Evolutionary conservation across 2,113 vertebrate genomes (phyloP), one percentile per base, ranked within the genome.

Genomic region (Crypturellus undulatus): DNA sequence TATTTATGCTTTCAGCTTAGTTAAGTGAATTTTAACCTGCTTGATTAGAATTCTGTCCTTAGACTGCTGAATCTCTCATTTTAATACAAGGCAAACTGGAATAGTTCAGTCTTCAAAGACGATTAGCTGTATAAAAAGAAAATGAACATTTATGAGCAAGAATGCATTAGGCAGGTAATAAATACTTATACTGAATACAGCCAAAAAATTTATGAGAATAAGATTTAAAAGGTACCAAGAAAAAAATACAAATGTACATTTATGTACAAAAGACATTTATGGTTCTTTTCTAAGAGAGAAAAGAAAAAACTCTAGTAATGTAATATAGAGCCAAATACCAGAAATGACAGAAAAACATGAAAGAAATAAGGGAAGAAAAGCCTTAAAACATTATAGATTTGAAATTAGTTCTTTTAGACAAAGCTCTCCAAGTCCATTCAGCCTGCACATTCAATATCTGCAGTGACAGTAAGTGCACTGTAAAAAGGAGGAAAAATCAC

Each of bases 141-240:
- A 93, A 92, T 11, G 40, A 88, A 96, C 88, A 38, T 90, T 94
- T 95, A 86, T 90, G 83, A 72, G 59, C 68, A 84, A 77, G 91
- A 92, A 92, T 83, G 86, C 56, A 89, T 92, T 92, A 90, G 90
- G 67, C n/a, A 45, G 59, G 56, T 70, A 94, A 90, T 93, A 92
- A 83, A 38, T 79, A 68, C 40, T 91, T 90, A 90, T 92, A 93
- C 54, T 87, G 68, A 96, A 60, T 30, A 79, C 3, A 67, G 45
- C 3, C 60, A 87, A 62, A 85, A 77, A 83, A 42, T 79, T 90
- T 49, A 34, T 73, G 12, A 90, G 54, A 79, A 95, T 95, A 91
- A 69, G 71, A 52, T 2, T 3, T 65, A 9, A 26, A 43, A 22
- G 1, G 9, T 20, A 4, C 9, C 16, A 43, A 16, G 16, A 22